A percentile compares a stretch with the other conserved stretches of the same genome.
Evolutionary conservation across 1,140 invertebrate genomes (phyloP).

Genomic region (Lordiphosa stackelbergi): DNA sequence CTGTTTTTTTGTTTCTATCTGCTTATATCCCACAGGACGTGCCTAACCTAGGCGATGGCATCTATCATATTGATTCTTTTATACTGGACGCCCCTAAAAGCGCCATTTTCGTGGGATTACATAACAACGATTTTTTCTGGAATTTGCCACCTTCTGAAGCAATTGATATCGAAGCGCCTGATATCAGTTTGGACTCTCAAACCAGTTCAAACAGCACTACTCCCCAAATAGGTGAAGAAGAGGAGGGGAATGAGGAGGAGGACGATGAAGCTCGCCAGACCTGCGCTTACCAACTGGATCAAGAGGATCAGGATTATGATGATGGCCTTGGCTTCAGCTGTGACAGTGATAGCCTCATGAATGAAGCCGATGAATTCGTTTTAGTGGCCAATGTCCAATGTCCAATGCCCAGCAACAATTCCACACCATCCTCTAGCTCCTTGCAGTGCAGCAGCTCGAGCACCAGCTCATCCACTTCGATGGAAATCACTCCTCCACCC

Average conservation of each 20-base stretch:
- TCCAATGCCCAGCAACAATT: slow-evolving; percentile 33
- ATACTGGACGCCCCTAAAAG: slow-evolving; percentile 71
- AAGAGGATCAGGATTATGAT: slow-evolving; percentile 52
- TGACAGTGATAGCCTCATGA: slow-evolving; percentile 55
- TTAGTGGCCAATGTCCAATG: slow-evolving; percentile 29
- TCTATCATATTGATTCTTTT: slow-evolving; percentile 76
- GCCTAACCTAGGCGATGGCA: slow-evolving; percentile 60
- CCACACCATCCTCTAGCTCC: slow-evolving; percentile 37
- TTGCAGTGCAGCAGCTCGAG: slow-evolving; percentile 48
- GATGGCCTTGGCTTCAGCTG: slow-evolving; percentile 69
- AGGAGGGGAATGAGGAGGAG: no score
- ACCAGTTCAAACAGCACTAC: no score
- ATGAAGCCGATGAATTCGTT: slow-evolving; percentile 49
- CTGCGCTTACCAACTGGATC: slow-evolving; percentile 1
- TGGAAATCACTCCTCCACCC: slow-evolving; percentile 52
- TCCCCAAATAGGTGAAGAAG: no score
- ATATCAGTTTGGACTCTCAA: no score
- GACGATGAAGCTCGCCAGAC: no score
- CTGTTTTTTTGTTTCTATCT: slow-evolving; percentile 55
- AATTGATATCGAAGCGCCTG: background rate
- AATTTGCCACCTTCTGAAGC: slow-evolving; percentile 50
- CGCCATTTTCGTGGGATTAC: slow-evolving; percentile 76
- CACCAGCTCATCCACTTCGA: slow-evolving; percentile 37
- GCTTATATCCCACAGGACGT: slow-evolving; percentile 68
- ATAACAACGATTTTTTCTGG: slow-evolving; percentile 57